Evolutionary conservation across 2,113 vertebrate species (phyloP).

Genomic region (Phaethornis superciliosus): DNA sequence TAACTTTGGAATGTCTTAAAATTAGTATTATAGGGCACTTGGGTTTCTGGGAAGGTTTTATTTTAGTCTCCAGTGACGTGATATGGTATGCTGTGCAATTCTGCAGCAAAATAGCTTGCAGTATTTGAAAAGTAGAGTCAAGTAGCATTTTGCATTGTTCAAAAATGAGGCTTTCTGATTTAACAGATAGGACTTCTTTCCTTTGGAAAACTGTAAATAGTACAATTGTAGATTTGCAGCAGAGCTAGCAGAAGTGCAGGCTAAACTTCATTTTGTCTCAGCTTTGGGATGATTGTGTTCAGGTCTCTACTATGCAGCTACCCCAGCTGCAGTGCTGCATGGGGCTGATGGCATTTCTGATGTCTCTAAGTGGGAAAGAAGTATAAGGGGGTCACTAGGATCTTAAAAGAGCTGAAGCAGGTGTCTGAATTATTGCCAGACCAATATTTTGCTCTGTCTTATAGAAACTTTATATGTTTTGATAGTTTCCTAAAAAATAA

Average conservation of each 20-base stretch:
- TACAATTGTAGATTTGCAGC: not conserved
- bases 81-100: constrained; percentile 27
- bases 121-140: not conserved
- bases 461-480: not conserved
- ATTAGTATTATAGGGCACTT: constrained; percentile 50
- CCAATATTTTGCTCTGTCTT: not conserved
- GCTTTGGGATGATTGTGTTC: accelerated
- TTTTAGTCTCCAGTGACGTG: constrained; percentile 40
- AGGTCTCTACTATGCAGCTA: not conserved
- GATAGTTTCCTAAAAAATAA: not conserved
- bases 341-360: not conserved
- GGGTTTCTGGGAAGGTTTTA: constrained; percentile 65
- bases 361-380: not conserved
- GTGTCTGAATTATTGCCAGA: not conserved
- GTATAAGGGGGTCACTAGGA: not conserved
- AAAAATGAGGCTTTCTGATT: not conserved
- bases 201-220: not conserved
- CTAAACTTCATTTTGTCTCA: not conserved
- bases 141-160: constrained; percentile 53
- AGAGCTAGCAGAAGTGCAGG: not conserved
- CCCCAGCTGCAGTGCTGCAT: not conserved
- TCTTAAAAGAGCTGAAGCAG: not conserved
- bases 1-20: constrained; percentile 50
- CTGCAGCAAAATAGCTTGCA: constrained; percentile 12
- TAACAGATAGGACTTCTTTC: not conserved